Evolutionary conservation across 1,140 invertebrate genomes (phyloP), one percentile per base, ranked within the genome.

Genomic region (Ganaspis sp.): DNA sequence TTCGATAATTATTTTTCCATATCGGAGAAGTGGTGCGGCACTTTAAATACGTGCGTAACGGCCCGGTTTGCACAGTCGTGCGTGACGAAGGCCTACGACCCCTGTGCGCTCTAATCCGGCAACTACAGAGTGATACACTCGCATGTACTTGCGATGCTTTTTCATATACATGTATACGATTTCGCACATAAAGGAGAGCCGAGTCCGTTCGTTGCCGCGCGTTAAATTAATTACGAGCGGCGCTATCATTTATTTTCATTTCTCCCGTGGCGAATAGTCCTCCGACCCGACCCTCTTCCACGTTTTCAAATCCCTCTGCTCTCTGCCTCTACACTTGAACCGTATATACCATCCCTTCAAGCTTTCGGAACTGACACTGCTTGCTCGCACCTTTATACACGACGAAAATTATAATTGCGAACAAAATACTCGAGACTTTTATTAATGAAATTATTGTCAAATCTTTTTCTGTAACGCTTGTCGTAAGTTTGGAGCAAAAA

Each of bases 161-260:
- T 49, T 49, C 45, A 49, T 49, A 49, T 15, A 49, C n/a, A 5
- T 49, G 8, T 49, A 49, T 49, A 15, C 45, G n/a, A 49, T 49
- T 49, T 49, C 45, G 34, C 49, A 58, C 12, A 77, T 70, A 79
- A 81, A 79, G 75, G 75, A 74, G 75, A 69, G 69, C 38, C 45
- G 53, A 42, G 76, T 76, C 76, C 45, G 76, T 79, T 81, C 64
- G 84, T 88, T 88, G 78, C 87, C 84, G 83, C 87, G 84, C 86
- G 87, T 87, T 90, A 88, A 90, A 89, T 90, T 90, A 90, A 90
- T 90, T 90, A 89, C 85, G 81, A 83, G 76, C 77, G 73, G 76
- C 84, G 87, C 87, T 88, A 88, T 90, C 87, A 88, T 89, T 89
- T 89, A 90, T 90, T 90, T 89, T 90, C 87, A 88, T 90, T 90